These are phyloP conservation scores for Adelphocoris suturalis DNA, from an alignment of 2,888 invertebrate genomes.

Conservation along the genomic window DNA sequence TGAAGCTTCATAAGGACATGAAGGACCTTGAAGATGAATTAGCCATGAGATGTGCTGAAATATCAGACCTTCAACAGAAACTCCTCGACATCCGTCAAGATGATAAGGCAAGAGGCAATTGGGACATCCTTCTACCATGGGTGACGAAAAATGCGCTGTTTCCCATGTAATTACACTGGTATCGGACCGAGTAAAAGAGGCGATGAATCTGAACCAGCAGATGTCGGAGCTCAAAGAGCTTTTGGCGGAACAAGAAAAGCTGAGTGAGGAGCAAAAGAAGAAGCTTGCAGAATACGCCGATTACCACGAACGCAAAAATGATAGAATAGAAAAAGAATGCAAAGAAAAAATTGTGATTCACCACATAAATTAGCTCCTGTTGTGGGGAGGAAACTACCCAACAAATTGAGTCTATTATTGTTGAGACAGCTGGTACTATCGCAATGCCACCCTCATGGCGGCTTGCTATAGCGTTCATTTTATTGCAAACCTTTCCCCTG, in stretches of 20 bases:
- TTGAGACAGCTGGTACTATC: background rate
- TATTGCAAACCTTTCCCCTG: background rate
- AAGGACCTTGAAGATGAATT: constrained; percentile 81
- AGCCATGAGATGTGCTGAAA: constrained; percentile 85
- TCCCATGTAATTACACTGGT: constrained; percentile 84
- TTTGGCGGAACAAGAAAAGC: constrained; percentile 65
- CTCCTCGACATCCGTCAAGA: constrained; percentile 87
- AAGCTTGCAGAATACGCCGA: constrained; percentile 56
- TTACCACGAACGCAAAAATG: constrained; percentile 61
- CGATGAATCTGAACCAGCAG: constrained; percentile 75
- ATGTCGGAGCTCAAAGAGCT: constrained; percentile 76
- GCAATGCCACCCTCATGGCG: constrained; percentile 16
- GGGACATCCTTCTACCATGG: constrained; percentile 88
- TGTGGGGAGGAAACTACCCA: constrained; percentile 13
- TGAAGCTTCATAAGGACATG: constrained; percentile 77
- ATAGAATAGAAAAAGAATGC: constrained; percentile 77
- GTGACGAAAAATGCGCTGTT: constrained; percentile 87
- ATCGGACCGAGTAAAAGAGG: constrained; percentile 80
- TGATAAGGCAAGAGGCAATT: constrained; percentile 76
- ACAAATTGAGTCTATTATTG: background rate
- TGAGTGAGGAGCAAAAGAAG: constrained; percentile 52
- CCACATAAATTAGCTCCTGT: background rate
- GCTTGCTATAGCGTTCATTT: background rate
- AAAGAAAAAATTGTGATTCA: constrained; percentile 78
- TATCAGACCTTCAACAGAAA: constrained; percentile 89